Percentiles rank a stretch among this genome's conserved stretches.
Conservation (phyloP, 1,140 invertebrate species). For the Ridgeia piscesae region DNA sequence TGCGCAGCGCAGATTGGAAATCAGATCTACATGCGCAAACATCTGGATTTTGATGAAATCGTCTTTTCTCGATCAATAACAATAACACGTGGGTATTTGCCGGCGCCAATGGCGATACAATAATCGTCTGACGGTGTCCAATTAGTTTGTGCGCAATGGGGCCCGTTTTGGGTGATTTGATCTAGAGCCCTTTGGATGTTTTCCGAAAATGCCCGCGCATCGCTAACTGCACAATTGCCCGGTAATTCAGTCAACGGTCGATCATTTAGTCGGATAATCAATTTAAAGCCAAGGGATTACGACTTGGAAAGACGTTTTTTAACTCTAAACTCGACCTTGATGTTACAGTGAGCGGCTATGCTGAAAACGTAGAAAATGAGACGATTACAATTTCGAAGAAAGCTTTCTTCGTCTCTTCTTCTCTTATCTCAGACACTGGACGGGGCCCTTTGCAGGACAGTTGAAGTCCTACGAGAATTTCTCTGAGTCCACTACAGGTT, state of each 20-base stretch:
- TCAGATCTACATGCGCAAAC: not conserved
- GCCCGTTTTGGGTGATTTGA: not conserved
- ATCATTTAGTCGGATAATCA: not conserved
- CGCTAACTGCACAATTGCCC: not conserved
- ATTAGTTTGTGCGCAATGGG: not conserved
- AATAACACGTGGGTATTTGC: not conserved
- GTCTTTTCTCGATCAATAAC: conserved; percentile 5
- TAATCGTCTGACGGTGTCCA: not conserved
- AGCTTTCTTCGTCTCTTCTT: too few relatives aligned
- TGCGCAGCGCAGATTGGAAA: not conserved
- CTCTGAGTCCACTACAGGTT: too few relatives aligned
- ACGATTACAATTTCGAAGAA: not conserved
- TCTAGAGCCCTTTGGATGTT: not conserved
- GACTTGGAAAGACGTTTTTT: not conserved
- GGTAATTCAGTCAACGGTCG: not conserved
- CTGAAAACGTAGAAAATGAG: not conserved
- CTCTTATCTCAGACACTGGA: too few relatives aligned
- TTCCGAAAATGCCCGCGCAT: not conserved
- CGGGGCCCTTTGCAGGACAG: too few relatives aligned
- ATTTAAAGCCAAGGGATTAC: not conserved
- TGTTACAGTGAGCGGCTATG: not conserved
- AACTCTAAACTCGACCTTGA: not conserved
- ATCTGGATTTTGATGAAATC: not conserved
- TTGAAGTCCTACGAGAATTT: too few relatives aligned
- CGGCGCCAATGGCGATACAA: conserved; percentile 3